Base-by-base conservation (phyloP, 2,797 vertebrate species). In the Lepilemur septentrionalis region DNA sequence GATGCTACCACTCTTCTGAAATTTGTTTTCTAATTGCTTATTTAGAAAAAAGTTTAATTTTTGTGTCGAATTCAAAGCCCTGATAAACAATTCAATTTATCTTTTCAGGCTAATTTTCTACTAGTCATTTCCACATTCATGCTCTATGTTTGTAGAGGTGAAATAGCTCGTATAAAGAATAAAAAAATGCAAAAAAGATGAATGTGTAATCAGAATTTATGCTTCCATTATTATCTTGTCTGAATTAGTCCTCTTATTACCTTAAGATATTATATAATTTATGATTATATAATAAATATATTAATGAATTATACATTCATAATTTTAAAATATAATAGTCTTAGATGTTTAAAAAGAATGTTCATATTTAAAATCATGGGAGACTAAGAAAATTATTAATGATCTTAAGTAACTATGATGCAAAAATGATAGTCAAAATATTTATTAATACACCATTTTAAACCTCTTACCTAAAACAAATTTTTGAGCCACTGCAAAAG, bases 371-470 rank as follows among this genome's bases (percentile, higher is more conserved):
- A 93, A 94, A 70, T 23, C 15, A 67, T 23, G 20, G 38, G 35
- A 55, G 11, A 73, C 4, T 79, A 35, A 85, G 78, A 92, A 59
- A 43, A 70, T 72, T 67, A 78, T 59, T 61, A 67, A 46, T 65
- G 25, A 30, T 32, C 38, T 89, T 96, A 96, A 95, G 89, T 91
- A 93, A 89, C 92, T 89, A 91, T 30, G n/a, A 93, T 84, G 41
- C 6, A 84, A 91, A 95, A 84, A 73, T 67, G 23, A 70, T 15
- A 93, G 7, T 12, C 75, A 79, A 96, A 94, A 89, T 78, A 95
- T 85, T 73, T 52, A 69, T 72, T 94, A 85, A 86, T 61, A 94
- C 2, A 89, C 18, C 48, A 82, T 84, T 97, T 96, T 79, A 92
- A 96, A 63, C 30, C 17, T 52, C 20, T 59, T 88, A 88, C 28